Conservation (phyloP, 2,888 invertebrate genomes). For the Chloroclystis v-ata region DNA sequence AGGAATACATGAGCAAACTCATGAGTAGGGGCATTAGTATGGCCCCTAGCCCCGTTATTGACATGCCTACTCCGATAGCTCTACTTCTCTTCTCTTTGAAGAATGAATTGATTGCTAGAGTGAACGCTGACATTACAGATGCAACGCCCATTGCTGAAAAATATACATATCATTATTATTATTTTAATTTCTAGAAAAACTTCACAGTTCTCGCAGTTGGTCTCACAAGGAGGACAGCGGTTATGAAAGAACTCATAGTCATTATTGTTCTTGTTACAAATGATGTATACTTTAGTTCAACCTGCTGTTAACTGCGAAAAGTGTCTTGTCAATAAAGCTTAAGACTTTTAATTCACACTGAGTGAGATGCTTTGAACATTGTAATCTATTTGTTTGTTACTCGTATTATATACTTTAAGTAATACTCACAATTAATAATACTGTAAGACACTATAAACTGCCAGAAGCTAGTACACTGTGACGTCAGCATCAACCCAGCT, state of each 20-base stretch:
- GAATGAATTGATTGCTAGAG: constrained; percentile 81
- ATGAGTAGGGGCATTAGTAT: constrained; percentile 81
- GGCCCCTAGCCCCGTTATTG: constrained; percentile 82
- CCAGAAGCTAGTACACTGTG: constrained; percentile 75
- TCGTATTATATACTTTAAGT: constrained; percentile 27
- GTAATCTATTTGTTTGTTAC: too few relatives aligned
- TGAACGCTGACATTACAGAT: constrained; percentile 79
- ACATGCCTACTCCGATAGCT: constrained; percentile 81
- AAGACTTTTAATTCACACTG: too few relatives aligned
- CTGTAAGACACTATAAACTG: constrained; percentile 82
- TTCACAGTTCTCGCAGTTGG: too few relatives aligned
- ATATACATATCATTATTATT: background rate
- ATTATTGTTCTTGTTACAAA: too few relatives aligned
- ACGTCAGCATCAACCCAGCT: constrained; percentile 78
- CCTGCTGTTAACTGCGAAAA: too few relatives aligned
- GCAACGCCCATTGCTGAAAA: constrained; percentile 80
- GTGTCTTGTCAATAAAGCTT: too few relatives aligned
- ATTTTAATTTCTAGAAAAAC: too few relatives aligned
- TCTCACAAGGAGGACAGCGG: too few relatives aligned
- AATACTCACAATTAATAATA: constrained; percentile 82
- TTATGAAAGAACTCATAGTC: too few relatives aligned
- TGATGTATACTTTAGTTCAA: too few relatives aligned
- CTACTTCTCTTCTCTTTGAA: constrained; percentile 80
- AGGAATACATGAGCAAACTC: constrained; percentile 73
- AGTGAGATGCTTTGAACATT: too few relatives aligned